Evolutionary conservation across 2,888 invertebrate genomes (phyloP).

Genomic region (Pherbina coryleti): DNA sequence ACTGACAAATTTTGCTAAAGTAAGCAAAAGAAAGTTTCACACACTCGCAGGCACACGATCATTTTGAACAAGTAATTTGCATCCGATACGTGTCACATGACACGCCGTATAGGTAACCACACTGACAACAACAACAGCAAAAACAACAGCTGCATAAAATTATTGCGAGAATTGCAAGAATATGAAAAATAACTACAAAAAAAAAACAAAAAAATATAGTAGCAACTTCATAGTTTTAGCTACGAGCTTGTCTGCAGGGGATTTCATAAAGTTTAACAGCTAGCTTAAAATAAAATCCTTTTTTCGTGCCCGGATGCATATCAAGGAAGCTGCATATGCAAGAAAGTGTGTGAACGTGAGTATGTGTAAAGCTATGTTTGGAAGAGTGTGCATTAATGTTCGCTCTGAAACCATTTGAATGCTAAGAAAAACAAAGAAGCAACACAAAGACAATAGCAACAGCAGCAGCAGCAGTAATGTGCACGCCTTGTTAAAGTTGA

Average conservation of each 20-base stretch:
- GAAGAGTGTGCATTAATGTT: too few relatives aligned
- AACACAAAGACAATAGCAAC: background rate
- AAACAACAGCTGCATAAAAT: background rate
- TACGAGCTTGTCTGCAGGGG: background rate
- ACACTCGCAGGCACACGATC: conserved; percentile 2
- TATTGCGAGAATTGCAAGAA: background rate
- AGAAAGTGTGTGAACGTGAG: background rate
- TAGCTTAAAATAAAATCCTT: background rate
- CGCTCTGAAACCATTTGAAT: background rate
- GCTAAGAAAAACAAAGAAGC: background rate
- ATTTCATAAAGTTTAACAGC: conserved; percentile 11
- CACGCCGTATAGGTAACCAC: conserved; percentile 2
- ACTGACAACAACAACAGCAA: background rate
- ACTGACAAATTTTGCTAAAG: background rate
- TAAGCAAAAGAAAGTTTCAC: background rate
- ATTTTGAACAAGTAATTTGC: conserved; percentile 27
- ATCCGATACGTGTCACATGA: conserved; percentile 29
- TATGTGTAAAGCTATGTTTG: too few relatives aligned
- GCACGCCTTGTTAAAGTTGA: background rate
- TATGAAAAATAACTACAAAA: background rate
- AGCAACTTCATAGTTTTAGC: background rate
- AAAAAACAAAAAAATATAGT: background rate
- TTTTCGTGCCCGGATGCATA: background rate
- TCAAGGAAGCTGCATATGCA: background rate
- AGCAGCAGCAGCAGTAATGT: background rate